Evolutionary conservation across 2,888 invertebrate genomes (phyloP), one percentile per base, ranked within the genome.

Genomic region (Automeris io): DNA sequence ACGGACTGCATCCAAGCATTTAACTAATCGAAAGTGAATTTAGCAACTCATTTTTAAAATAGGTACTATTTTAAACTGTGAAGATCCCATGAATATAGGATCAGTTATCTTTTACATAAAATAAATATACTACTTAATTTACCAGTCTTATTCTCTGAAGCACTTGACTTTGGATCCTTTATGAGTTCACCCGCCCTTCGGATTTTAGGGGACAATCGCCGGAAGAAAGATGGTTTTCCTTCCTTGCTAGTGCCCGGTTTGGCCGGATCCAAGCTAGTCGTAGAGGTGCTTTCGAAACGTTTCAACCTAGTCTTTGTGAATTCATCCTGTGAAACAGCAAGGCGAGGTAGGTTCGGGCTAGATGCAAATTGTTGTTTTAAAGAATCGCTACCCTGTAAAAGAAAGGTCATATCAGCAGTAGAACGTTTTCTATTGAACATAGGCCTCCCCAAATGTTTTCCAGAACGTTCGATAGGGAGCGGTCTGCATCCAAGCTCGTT

Each of bases 281-380:
- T 77, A 0, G 85, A 82, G 0, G 66, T 68, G 32, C 80, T 78
- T 5, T 79, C 83, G 8, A 54, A 51, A 1, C 76, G 62, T 39
- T 65, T 74, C 4, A 78, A 43, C 11, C 48, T 60, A 23, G 49
- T 60, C 42, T 71, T 78, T 0, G 55, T 42, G 2, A 59, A 48
- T 13, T 74, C 72, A 4, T 78, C 73, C 1, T 59, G 61, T 0
- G 51, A 46, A 6, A 44, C 39, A 0, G 60, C 54, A 16, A 70
- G 37, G 0, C 64, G 66, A 0, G 76, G 73, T 8, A 86, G 54
- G 39, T 85, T 85, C 1, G 85, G 85, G 37, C 80, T 83, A 0
- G 85, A 86, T 2, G 76, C 71, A 38, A 77, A 85, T 49, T 85
- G 82, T 3, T 61, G 42, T 55, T 72, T 83, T 1, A 69, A 50